phyloP scores from a whole-genome alignment of 2,888 invertebrate genomes.

The Actias luna region DNA sequence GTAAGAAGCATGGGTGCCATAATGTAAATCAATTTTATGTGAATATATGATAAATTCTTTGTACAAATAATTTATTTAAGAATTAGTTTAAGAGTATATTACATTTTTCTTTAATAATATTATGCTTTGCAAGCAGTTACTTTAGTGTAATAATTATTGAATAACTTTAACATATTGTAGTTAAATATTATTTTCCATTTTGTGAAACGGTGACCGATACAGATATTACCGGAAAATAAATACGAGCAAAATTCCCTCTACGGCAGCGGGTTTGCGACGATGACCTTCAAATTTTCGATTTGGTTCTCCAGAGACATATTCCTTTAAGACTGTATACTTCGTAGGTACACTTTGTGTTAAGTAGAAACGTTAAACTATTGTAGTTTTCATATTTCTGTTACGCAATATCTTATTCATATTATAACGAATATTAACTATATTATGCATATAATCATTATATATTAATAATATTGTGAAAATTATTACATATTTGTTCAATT shows the following conservation, averaged over 20 bases:
- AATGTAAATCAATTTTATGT: too few species aligned
- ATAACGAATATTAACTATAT: too few species aligned
- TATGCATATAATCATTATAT: too few species aligned
- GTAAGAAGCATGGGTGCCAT: neutral
- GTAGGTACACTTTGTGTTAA: neutral
- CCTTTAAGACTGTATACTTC: neutral
- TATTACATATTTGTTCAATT: too few species aligned
- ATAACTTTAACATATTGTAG: too few species aligned
- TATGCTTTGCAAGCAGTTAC: neutral
- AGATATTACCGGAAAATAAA: slow-evolving; percentile 10
- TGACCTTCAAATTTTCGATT: slow-evolving; percentile 16
- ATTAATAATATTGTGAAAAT: too few species aligned
- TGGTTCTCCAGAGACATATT: neutral
- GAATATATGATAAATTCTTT: too few species aligned
- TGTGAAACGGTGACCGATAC: neutral
- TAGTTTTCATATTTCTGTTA: neutral
- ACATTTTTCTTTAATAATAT: too few species aligned
- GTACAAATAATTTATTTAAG: too few species aligned
- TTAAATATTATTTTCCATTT: neutral
- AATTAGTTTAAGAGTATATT: too few species aligned
- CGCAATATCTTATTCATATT: neutral
- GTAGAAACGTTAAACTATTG: neutral
- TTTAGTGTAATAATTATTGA: neutral
- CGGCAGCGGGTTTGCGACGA: neutral
- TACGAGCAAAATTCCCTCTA: neutral